Base-by-base conservation (phyloP, 1,140 invertebrate species). In the Drosophila watanabei region DNA sequence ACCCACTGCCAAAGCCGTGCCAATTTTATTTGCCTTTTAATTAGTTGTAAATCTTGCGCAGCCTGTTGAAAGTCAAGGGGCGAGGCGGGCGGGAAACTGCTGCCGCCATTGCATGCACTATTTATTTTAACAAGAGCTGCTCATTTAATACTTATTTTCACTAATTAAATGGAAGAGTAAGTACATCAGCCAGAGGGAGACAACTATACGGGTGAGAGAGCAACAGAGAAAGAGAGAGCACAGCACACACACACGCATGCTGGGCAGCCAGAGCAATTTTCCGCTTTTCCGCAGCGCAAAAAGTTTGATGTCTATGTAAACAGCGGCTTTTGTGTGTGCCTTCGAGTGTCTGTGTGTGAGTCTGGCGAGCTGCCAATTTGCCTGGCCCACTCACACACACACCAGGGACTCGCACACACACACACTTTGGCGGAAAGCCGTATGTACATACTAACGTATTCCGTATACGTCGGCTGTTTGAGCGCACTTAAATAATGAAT, bases 401-500 rank as follows among this genome's bases (percentile, higher is more conserved):
- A 14, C 37, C 37, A 39, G 37, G 37, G 14, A 49, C 32, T 48
- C 39, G n/a, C 28, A 41, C 45, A 46, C 45, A 24, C 20, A 71
- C 35, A 65, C 28, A 51, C 24, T 75, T 46, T 46, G 28, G 57
- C 24, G 64, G 39, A 41, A 30, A 49, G 37, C 43, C 24, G 63
- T 66, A 59, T 70, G 41, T 51, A 83, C 52, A 76, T 75, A 48
- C 63, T 75, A 49, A 45, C 57, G 61, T 70, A 73, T 59, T 77
- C 65, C 63, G 61, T 80, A 68, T 81, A 54, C 65, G 56, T 75
- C 68, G 76, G 64, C 80, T 90, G 82, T 85, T 89, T 92, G 87
- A 85, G 79, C 76, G 80, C 76, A 83, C 87, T 92, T 91, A 92
- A 92, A 92, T 92, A 92, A 91, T 92, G 91, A 92, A 92, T 92